A percentile compares a stretch with the other conserved stretches of the same genome.
Evolutionary conservation across 2,797 vertebrate genomes (phyloP).

Genomic region (Chelidonichthys spinosus): DNA sequence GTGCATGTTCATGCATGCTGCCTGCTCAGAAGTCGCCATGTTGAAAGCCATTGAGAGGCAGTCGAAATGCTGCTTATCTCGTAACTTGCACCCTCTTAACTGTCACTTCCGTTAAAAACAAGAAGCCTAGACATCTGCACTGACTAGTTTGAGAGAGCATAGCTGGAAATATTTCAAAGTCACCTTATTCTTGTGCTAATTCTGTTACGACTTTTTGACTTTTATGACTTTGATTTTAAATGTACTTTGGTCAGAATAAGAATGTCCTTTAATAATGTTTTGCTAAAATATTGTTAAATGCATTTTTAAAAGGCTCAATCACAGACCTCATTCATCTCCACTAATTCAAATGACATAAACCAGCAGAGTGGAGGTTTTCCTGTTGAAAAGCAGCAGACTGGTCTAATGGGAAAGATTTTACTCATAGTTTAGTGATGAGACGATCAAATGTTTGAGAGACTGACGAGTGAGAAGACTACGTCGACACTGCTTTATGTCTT

Average conservation of each 20-base stretch:
- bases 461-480: too few relatives aligned
- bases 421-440: neutral
- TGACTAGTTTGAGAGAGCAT: neutral
- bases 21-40: too few relatives aligned
- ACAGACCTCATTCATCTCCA: neutral
- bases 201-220: fast-evolving
- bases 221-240: neutral
- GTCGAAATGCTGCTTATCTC: too few relatives aligned
- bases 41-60: too few relatives aligned
- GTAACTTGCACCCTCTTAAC: too few relatives aligned
- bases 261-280: neutral
- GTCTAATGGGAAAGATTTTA: neutral
- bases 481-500: neutral
- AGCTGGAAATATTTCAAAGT: neutral
- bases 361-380: neutral
- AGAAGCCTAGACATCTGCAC: neutral
- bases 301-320: neutral
- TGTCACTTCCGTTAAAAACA: neutral
- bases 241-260: neutral
- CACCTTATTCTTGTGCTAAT: neutral
- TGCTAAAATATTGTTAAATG: neutral
- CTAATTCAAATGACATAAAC: neutral
- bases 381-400: neutral
- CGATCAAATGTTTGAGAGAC: neutral
- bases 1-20: too few relatives aligned